Evolutionary conservation across 2,888 invertebrate genomes (phyloP).

Genomic region (Drosophila limbata): DNA sequence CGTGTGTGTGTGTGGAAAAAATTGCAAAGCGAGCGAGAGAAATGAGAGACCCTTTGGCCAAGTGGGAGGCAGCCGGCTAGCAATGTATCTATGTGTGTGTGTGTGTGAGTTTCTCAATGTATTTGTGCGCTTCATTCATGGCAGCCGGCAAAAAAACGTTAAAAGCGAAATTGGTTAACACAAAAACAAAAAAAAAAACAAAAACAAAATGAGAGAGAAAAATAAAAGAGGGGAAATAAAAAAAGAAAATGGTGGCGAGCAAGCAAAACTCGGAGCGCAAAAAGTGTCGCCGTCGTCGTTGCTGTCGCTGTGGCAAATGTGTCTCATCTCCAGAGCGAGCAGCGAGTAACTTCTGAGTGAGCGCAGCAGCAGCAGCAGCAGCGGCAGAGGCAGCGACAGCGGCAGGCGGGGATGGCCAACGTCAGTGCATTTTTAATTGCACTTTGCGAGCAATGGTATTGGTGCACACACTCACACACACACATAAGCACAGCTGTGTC

Average conservation of each 20-base stretch:
- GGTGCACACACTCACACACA: constrained; percentile 25
- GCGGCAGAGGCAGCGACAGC: constrained; percentile 10
- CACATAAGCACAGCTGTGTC: constrained; percentile 27
- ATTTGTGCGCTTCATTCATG: constrained; percentile 76
- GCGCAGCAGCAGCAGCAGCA: background rate
- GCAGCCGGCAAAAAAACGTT: constrained; percentile 78
- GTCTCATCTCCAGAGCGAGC: constrained; percentile 44
- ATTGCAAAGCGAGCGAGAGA: constrained; percentile 49
- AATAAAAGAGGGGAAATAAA: constrained; percentile 24
- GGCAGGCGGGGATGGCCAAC: constrained; percentile 51
- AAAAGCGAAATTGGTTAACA: constrained; percentile 78
- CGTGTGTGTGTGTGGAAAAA: constrained; percentile 39
- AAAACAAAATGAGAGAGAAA: constrained; percentile 24
- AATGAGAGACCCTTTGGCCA: constrained; percentile 37
- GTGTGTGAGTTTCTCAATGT: constrained; percentile 32
- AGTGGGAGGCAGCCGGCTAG: constrained; percentile 74
- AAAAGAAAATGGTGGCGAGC: constrained; percentile 71
- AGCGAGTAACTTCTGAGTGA: constrained; percentile 45
- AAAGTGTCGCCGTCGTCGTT: constrained; percentile 47
- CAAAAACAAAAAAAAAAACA: constrained; percentile 27
- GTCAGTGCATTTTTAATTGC: constrained; percentile 79
- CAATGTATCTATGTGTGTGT: background rate
- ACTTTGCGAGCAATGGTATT: constrained; percentile 47
- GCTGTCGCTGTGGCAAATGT: constrained; percentile 17
- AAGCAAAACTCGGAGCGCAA: constrained; percentile 57